A percentile compares a stretch with the other conserved stretches of the same genome.
phyloP scores from a whole-genome alignment of 1,140 invertebrate genomes.

The Drosophila baimaii region DNA sequence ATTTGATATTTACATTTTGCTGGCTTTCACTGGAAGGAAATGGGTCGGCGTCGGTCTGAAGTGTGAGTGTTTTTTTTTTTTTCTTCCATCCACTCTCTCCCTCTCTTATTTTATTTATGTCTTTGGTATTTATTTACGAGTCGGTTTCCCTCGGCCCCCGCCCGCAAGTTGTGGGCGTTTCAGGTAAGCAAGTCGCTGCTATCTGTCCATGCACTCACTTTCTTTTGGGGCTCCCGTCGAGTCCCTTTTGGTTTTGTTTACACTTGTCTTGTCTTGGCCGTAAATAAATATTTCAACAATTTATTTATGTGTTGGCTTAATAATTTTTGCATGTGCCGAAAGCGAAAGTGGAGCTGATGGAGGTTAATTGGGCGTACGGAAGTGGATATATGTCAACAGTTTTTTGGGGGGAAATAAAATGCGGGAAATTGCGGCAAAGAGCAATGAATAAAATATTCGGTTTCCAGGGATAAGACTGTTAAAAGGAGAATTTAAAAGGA shows the following conservation, averaged over 20 bases:
- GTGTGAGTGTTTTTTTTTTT: too few species aligned
- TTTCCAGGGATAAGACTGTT: not conserved
- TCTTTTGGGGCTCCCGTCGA: constrained; percentile 2
- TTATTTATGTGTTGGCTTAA: constrained; percentile 43
- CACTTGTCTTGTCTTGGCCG: constrained; percentile 28
- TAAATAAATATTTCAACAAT: constrained; percentile 51
- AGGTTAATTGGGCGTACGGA: constrained; percentile 20
- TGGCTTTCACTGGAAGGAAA: constrained; percentile 37
- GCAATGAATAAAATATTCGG: constrained; percentile 9
- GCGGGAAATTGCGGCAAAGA: not conserved
- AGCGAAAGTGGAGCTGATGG: constrained; percentile 24
- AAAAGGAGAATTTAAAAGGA: too few species aligned
- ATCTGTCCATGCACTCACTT: constrained; percentile 38
- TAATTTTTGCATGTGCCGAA: constrained; percentile 38
- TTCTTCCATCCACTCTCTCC: constrained; percentile 1
- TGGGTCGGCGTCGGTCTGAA: constrained; percentile 37
- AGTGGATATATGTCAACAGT: constrained; percentile 7
- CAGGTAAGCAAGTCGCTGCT: constrained; percentile 21
- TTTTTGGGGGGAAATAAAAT: constrained; percentile 11
- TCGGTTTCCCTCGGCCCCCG: constrained; percentile 18
- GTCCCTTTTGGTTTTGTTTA: constrained; percentile 26
- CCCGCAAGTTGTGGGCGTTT: constrained; percentile 11
- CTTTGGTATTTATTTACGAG: constrained; percentile 54
- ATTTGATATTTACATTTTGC: constrained; percentile 50
- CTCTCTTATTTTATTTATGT: constrained; percentile 41